Conservation (phyloP, 2,797 vertebrate species). For the Synanceia verrucosa region DNA sequence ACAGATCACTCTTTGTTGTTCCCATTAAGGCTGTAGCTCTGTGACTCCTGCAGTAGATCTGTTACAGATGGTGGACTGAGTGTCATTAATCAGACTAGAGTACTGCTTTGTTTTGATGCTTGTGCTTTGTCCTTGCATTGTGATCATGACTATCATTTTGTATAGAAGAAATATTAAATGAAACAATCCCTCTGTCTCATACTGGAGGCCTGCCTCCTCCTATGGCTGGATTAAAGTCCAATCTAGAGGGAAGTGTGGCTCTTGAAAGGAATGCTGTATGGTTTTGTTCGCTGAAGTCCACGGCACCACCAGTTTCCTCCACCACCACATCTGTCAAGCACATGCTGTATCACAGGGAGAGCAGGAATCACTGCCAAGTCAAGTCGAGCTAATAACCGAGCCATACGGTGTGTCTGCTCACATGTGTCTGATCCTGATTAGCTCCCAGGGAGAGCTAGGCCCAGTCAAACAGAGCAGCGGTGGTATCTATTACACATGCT, state of each 20-base stretch:
- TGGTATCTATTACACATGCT: conserved; percentile 39
- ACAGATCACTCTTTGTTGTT: background rate
- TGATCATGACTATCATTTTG: background rate
- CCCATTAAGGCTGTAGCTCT: background rate
- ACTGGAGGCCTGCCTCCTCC: conserved; percentile 5
- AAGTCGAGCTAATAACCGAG: conserved; percentile 29
- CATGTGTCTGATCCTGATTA: conserved; percentile 65
- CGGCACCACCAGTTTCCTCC: conserved; percentile 39
- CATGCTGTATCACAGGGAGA: conserved; percentile 60
- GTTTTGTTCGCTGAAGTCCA: conserved; percentile 46
- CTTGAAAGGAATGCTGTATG: conserved; percentile 58
- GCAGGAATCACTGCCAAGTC: conserved; percentile 31
- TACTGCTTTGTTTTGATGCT: background rate
- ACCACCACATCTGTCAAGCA: conserved; percentile 76
- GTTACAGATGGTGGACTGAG: conserved; percentile 23
- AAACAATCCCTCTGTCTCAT: background rate
- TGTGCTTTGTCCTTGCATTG: background rate
- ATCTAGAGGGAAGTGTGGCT: conserved; percentile 29
- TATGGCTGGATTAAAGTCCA: background rate
- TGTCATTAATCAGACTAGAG: background rate
- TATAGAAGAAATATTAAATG: background rate
- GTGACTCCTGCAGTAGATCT: conserved; percentile 13
- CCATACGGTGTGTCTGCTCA: conserved; percentile 23
- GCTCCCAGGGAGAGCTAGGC: conserved; percentile 35
- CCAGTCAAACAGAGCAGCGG: conserved; percentile 27